Percentiles rank a stretch among this genome's conserved stretches.
phyloP scores from a whole-genome alignment of 2,888 invertebrate genomes.

The Phengaris arion region DNA sequence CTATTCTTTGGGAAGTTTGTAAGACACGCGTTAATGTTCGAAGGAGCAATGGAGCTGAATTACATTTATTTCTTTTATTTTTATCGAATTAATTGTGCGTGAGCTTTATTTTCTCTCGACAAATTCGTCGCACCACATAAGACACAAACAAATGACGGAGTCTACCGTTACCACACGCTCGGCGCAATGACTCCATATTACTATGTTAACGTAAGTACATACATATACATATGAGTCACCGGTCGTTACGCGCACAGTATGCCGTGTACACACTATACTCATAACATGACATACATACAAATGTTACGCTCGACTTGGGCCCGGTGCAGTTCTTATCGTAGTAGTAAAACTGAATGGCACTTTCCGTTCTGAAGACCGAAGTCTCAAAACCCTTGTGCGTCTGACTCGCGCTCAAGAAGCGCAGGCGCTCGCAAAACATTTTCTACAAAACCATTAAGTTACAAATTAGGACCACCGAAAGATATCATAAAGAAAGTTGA shows the following conservation, averaged over 20 bases:
- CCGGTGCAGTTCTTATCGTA: slow-evolving; percentile 8
- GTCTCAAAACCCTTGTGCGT: neutral
- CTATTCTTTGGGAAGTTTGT: neutral
- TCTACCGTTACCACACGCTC: slow-evolving; percentile 61
- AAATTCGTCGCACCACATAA: slow-evolving; percentile 51
- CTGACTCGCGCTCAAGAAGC: no score
- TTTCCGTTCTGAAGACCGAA: neutral
- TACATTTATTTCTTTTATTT: neutral
- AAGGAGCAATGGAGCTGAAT: neutral
- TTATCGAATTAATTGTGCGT: neutral
- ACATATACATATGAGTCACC: slow-evolving; percentile 27
- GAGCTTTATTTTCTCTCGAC: slow-evolving; percentile 8
- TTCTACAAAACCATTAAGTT: no score
- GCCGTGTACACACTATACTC: slow-evolving; percentile 35
- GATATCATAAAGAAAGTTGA: no score
- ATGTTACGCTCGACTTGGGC: slow-evolving; percentile 16
- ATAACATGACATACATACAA: slow-evolving; percentile 12
- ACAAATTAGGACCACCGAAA: no score
- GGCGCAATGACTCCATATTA: slow-evolving; percentile 57
- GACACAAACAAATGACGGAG: slow-evolving; percentile 58
- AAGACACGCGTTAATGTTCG: no score
- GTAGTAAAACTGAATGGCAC: slow-evolving; percentile 11
- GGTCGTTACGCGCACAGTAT: slow-evolving; percentile 14
- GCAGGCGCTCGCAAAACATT: no score
- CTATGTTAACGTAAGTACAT: slow-evolving; percentile 28